These are phyloP conservation scores for Agelas oroides DNA, from an alignment of 37 sponge, comb jelly and placozoan genomes.

Conservation along the genomic window DNA sequence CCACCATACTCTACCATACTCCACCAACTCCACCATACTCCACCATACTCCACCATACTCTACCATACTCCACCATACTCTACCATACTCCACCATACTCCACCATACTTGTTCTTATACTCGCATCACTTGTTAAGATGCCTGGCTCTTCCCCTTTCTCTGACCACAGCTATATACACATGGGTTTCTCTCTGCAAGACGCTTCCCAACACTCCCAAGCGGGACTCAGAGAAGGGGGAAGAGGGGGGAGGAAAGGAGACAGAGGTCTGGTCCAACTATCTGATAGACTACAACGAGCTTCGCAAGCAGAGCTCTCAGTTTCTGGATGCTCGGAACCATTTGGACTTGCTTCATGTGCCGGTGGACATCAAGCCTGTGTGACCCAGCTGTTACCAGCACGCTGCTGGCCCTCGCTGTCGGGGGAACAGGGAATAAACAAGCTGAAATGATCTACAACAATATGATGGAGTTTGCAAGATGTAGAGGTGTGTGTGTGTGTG, in stretches of 20 bases:
- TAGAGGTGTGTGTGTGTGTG: slow-evolving; percentile 56
- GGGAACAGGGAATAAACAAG: slow-evolving; percentile 19
- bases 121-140: no score
- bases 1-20: no score
- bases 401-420: slow-evolving; percentile 60
- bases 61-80: no score
- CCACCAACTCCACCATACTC: no score
- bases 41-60: no score
- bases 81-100: no score
- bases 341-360: not conserved
- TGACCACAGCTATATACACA: slow-evolving; percentile 39
- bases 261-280: slow-evolving; percentile 8
- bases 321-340: not conserved
- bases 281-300: not conserved
- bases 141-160: no score
- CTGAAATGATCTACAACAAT: slow-evolving; percentile 37
- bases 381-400: not conserved
- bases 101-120: no score
- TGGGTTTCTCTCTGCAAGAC: slow-evolving; percentile 59
- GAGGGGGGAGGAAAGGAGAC: not conserved
- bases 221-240: not conserved
- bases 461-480: slow-evolving; percentile 59
- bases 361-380: slow-evolving; percentile 1
- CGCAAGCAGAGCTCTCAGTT: not conserved
- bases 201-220: not conserved